Evolutionary conservation across 2,797 vertebrate genomes (phyloP).

Genomic region (Phataginus tricuspis): DNA sequence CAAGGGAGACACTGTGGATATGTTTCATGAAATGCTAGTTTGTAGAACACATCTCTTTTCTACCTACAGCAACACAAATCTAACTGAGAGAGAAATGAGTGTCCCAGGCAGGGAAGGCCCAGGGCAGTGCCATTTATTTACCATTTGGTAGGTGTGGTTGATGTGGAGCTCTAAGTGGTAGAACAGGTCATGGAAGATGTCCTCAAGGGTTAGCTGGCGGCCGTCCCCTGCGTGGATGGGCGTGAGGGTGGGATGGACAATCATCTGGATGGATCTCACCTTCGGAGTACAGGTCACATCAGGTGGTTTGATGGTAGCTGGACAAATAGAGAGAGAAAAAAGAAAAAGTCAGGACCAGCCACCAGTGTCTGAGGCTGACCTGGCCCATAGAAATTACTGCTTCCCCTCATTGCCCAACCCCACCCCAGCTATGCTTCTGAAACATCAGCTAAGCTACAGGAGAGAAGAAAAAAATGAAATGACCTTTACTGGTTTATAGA

Average conservation of each 20-base stretch:
- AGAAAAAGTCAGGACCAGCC: not conserved
- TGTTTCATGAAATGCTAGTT: not conserved
- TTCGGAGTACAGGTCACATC: conserved; percentile 79
- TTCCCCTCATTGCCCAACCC: fast-evolving
- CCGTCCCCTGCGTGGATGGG: conserved; percentile 54
- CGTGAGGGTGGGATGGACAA: conserved; percentile 71
- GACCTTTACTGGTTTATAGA: not conserved
- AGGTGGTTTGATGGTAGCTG: conserved; percentile 83
- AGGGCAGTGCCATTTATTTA: conserved; percentile 26
- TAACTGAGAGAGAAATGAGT: not conserved
- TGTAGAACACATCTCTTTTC: not conserved
- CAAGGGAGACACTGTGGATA: not conserved
- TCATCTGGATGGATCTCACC: conserved; percentile 80
- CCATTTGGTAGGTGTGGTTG: conserved; percentile 82
- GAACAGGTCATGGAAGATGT: conserved; percentile 76
- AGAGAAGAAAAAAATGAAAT: not conserved
- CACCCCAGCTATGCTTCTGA: not conserved
- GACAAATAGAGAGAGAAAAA: not conserved
- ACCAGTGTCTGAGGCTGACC: not conserved
- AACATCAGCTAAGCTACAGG: not conserved
- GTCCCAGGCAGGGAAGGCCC: not conserved
- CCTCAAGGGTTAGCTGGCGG: conserved; percentile 76
- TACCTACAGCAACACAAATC: not conserved
- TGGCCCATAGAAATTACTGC: not conserved
- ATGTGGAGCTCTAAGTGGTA: conserved; percentile 81